Conservation (phyloP, 2,888 invertebrate genomes). For the Gnatocerus cornutus region DNA sequence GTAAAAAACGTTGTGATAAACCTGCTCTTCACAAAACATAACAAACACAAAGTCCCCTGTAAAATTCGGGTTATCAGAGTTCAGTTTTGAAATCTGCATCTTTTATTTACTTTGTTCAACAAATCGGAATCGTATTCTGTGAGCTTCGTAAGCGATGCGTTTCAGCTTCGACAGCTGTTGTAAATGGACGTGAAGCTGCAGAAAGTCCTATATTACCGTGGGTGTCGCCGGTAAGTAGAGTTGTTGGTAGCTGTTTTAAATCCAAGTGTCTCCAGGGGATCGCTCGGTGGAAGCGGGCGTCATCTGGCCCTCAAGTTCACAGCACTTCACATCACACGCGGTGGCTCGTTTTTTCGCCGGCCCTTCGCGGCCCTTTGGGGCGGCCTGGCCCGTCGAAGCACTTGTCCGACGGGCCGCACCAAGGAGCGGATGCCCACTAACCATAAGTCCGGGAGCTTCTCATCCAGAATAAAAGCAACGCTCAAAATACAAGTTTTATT, state of each 20-base stretch:
- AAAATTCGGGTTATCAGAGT: slow-evolving; percentile 20
- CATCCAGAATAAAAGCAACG: slow-evolving; percentile 71
- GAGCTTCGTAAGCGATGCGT: slow-evolving; percentile 23
- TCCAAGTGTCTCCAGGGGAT: slow-evolving; percentile 43
- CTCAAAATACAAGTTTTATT: slow-evolving; percentile 73
- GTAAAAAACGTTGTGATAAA: slow-evolving; percentile 15
- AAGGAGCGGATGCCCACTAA: slow-evolving; percentile 65
- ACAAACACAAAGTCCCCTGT: slow-evolving; percentile 18
- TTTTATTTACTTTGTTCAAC: slow-evolving; percentile 14
- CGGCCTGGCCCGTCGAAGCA: slow-evolving; percentile 57
- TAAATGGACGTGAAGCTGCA: slow-evolving; percentile 34
- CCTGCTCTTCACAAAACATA: slow-evolving; percentile 9
- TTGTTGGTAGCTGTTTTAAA: slow-evolving; percentile 34
- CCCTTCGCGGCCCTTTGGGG: slow-evolving; percentile 39
- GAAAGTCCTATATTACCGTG: slow-evolving; percentile 44
- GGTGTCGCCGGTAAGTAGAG: slow-evolving; percentile 38
- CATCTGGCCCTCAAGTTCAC: slow-evolving; percentile 27
- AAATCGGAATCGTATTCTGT: slow-evolving; percentile 11
- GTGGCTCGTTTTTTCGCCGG: slow-evolving; percentile 45
- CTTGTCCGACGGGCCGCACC: slow-evolving; percentile 63
- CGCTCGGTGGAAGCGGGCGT: slow-evolving; percentile 23
- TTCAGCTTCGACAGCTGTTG: slow-evolving; percentile 38
- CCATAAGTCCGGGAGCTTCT: slow-evolving; percentile 65
- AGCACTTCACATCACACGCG: slow-evolving; percentile 47
- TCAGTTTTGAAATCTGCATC: slow-evolving; percentile 24